Evolutionary conservation across 2,888 invertebrate species (phyloP), one percentile per base, ranked within the genome.

Genomic region (Perizoma affinitatum): DNA sequence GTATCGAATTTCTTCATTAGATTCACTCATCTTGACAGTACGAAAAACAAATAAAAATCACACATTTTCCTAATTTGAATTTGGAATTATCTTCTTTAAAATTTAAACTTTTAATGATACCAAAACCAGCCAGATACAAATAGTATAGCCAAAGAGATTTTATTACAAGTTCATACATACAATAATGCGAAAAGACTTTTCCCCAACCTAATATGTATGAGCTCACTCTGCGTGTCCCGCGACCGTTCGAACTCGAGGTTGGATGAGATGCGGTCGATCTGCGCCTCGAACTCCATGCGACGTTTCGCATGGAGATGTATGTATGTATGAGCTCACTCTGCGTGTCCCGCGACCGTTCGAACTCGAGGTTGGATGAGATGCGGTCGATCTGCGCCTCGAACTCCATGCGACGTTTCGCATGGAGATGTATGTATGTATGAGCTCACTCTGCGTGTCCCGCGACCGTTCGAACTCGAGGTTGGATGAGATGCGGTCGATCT

Each of bases 361-460:
- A 99, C 88, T 99, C 99, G 66, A 99, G 93, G 88, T 99, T 98
- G 83, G 98, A 98, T 55, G 96, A 95, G 76, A 99, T 96, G 65
- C 97, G 95, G 90, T 98, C 98, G 73, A 97, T 97, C 88, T 99
- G 99, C 82, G 98, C 98, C 78, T 99, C 98, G 90, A 98, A 99
- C 87, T 99, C 98, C 86, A 98, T 95, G 69, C 98, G 95, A 70
- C 96, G 97, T 82, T 98, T 97, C 68, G 98, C 98, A 22, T 22
- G 22, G 22, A 22, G 22, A 22, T 22, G 22, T 22, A 22, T 22
- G 22, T 22, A 22, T 22, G 22, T 7, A 38, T 38, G 38, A 38
- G 7, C 38, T 38, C 38, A 38, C 38, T 38, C 6, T 96, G 96
- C 36, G 98, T 98, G 84, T 99, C 98, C 58, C 98, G 95, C 57